A percentile compares a stretch with the other conserved stretches of the same genome.
phyloP scores from a whole-genome alignment of 2,797 vertebrate species.

The Microcaecilia unicolor region DNA sequence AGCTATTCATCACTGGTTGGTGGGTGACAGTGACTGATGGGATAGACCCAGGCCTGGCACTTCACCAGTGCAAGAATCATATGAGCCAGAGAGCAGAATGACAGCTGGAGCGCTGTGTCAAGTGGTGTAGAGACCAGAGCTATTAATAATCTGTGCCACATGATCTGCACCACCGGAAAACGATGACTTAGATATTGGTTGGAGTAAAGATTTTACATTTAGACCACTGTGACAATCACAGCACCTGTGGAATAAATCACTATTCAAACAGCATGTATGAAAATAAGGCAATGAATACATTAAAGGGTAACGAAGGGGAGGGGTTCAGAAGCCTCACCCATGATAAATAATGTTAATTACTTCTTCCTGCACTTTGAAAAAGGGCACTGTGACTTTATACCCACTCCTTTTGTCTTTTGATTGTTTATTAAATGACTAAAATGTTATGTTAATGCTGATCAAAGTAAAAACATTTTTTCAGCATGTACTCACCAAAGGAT shows the following conservation, averaged over 20 bases:
- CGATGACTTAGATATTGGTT: conserved; percentile 68
- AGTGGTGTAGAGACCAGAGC: conserved; percentile 92
- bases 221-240: conserved; percentile 63
- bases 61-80: conserved; percentile 85
- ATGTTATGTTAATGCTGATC: too few relatives aligned
- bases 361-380: conserved; percentile 8
- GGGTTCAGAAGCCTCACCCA: background rate
- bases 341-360: conserved; percentile 21
- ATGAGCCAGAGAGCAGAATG: conserved; percentile 79
- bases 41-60: conserved; percentile 77
- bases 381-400: background rate
- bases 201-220: conserved; percentile 78
- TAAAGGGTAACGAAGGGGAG: conserved; percentile 39
- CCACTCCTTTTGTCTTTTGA: too few relatives aligned
- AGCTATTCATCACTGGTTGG: conserved; percentile 89
- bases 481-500: too few relatives aligned
- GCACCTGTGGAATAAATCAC: conserved; percentile 60
- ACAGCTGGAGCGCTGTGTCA: conserved; percentile 98
- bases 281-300: conserved; percentile 82
- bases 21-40: conserved; percentile 98
- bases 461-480: too few relatives aligned
- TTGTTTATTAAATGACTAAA: too few relatives aligned
- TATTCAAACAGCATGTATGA: conserved; percentile 85
- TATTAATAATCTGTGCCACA: conserved; percentile 98
- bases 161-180: conserved; percentile 60